Conservation (phyloP, 2,888 invertebrate genomes). For the Margaritifera margaritifera region DNA sequence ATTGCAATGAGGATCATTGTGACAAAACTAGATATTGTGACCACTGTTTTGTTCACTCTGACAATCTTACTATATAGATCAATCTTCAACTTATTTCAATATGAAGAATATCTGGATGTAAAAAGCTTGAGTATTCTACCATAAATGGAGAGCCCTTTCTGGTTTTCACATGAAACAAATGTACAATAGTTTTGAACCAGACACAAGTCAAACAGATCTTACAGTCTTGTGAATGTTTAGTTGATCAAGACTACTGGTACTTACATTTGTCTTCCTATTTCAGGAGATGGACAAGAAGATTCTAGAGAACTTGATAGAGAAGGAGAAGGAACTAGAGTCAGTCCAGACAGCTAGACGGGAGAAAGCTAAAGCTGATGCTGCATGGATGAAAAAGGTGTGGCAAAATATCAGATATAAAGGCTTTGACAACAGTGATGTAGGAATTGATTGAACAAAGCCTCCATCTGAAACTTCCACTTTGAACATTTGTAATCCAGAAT, state of each 20-base stretch:
- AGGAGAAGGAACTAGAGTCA: slow-evolving; percentile 60
- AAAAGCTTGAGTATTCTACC: background rate
- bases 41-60: no score
- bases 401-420: background rate
- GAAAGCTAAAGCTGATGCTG: slow-evolving; percentile 69
- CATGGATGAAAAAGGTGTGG: slow-evolving; percentile 71
- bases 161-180: background rate
- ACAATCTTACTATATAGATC: no score
- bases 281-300: slow-evolving; percentile 68
- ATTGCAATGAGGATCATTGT: no score
- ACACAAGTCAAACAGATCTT: background rate
- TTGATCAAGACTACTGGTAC: background rate
- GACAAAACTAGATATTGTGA: no score
- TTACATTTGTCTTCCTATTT: slow-evolving; percentile 2
- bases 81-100: no score
- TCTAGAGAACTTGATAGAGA: slow-evolving; percentile 61
- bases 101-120: background rate
- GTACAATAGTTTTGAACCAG: background rate
- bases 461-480: no score
- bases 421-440: no score
- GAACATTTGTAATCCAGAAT: no score
- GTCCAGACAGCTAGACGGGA: slow-evolving; percentile 64
- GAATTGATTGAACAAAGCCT: no score
- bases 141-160: background rate
- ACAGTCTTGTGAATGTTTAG: background rate